Evolutionary conservation across 1,140 invertebrate species (phyloP), one percentile per base, ranked within the genome.

Genomic region (Eumaeus atala): DNA sequence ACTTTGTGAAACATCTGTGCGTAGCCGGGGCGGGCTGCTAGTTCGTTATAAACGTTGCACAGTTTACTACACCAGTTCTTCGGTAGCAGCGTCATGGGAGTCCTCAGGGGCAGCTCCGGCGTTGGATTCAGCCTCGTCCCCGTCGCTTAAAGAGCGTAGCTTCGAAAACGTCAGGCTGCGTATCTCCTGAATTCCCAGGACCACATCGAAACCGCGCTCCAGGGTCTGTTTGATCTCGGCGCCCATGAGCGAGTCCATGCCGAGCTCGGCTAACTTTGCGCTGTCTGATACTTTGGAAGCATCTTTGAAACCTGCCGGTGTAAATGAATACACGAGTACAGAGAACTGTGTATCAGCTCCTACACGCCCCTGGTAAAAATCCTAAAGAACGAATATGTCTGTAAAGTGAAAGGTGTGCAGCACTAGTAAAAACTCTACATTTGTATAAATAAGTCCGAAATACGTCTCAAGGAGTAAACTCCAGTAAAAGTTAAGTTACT

Each of bases 211-310:
- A 64, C 96, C 95, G 52, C 96, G 90, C 79, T 99, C 97, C 8
- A 99, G 84, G 0, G 95, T 96, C 79, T 99, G 97, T 86, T 98
- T 98, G 58, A 99, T 97, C 89, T 99, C 98, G 0, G 98, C 96
- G 53, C 96, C 96, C 97, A 99, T 99, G 35, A 99, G 87, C 0
- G 97, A 98, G 74, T 99, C 98, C 92, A 99, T 96, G 48, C 98
- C 97, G 7, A 99, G 89, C 77, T 99, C 97, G 10, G 94, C 94
- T 6, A 99, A 87, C 14, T 92, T 94, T 0, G 92, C 90, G 6
- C 91, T 90, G 33, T 91, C 84, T 49, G 94, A 93, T 3, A 98
- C 88, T 48, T 92, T 93, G 54, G 91, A 92, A 0, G 92, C 74
- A 70, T 98, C 95, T 70, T 98, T 96, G 51, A 98, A 90, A 51